phyloP scores from a whole-genome alignment of 1,140 invertebrate species.

The Globodera rostochiensis region DNA sequence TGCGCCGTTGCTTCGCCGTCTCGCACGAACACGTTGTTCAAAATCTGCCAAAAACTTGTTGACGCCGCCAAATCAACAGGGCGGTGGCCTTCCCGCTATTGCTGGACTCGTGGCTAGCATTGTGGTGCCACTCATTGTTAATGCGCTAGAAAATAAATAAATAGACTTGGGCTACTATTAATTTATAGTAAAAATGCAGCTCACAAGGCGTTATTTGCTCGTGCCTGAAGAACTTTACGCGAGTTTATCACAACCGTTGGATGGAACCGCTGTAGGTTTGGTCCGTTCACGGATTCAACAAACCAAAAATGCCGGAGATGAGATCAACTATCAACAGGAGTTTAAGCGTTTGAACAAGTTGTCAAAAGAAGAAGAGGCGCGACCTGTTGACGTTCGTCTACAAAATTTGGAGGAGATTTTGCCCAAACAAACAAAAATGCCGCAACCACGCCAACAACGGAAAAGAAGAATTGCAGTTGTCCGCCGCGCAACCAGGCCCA shows the following conservation, averaged over 20 bases:
- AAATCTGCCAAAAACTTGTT: constrained; percentile 15
- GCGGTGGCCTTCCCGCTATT: too few relatives aligned
- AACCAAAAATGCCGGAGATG: neutral
- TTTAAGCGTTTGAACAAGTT: constrained; percentile 16
- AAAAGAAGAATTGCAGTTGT: too few relatives aligned
- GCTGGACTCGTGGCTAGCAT: neutral
- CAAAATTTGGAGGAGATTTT: neutral
- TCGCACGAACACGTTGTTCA: constrained; percentile 5
- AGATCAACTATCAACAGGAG: constrained; percentile 4
- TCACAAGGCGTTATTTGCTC: constrained; percentile 29
- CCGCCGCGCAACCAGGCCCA: too few relatives aligned
- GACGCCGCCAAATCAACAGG: too few relatives aligned
- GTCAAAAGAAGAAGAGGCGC: neutral
- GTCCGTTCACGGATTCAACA: neutral
- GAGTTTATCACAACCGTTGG: neutral
- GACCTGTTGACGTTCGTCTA: neutral
- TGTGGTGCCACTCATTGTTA: neutral
- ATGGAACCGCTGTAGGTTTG: neutral
- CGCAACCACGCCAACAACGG: too few relatives aligned
- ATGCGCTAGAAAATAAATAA: neutral
- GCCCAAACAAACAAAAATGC: too few relatives aligned
- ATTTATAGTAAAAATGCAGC: constrained; percentile 5
- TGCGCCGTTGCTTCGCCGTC: constrained; percentile 6
- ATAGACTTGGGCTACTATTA: neutral
- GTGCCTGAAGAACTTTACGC: constrained; percentile 34